Base-by-base conservation (phyloP, 2,888 invertebrate genomes). In the Amblyteles armatorius region DNA sequence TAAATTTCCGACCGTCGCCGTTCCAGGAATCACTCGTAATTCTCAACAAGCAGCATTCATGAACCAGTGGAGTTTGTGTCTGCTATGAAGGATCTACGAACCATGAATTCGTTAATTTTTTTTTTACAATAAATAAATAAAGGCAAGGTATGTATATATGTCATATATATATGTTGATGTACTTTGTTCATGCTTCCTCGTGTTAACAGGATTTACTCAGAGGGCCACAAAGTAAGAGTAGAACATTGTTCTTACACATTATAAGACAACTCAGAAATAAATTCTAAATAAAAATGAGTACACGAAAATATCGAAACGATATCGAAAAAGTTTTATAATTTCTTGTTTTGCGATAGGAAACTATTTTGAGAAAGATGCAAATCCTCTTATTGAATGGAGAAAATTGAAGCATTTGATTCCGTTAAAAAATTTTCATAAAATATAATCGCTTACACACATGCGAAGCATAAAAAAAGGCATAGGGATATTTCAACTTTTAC, bases 11-110 rank as follows among this genome's bases (percentile, higher is more conserved):
- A 69, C 68, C 76, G 74, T 79, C 81, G 36, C 44, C 48, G 78
- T 84, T 84, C 84, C 71, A 60, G 79, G 84, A 82, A 82, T 78
- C 73, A 19, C 57, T 26, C 69, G 69, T 19, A 48, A 84, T 74
- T 79, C 57, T 74, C 69, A 48, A 77, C 60, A 22, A 65, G 65
- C 65, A 63, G 60, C 72, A 55, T 72, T 3, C 73, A 48, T 26
- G n/a, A 16, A 16, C 13, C n/a, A 29, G 44, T 0, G 29, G 40
- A 29, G 26, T 26, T 29, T 57, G 44, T 44, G 44, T 63, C 60
- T 29, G 60, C 26, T 26, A 2, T n/a, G 16, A 57, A 48, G 29
- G 63, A 74, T 74, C 9, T 44, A 29, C 29, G n/a, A 29, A 13
- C 48, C n/a, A 48, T 44, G 4, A 73, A 48, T 73, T 44, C 40